Conservation (phyloP, 2,888 invertebrate genomes). For the Gari tellinella region DNA sequence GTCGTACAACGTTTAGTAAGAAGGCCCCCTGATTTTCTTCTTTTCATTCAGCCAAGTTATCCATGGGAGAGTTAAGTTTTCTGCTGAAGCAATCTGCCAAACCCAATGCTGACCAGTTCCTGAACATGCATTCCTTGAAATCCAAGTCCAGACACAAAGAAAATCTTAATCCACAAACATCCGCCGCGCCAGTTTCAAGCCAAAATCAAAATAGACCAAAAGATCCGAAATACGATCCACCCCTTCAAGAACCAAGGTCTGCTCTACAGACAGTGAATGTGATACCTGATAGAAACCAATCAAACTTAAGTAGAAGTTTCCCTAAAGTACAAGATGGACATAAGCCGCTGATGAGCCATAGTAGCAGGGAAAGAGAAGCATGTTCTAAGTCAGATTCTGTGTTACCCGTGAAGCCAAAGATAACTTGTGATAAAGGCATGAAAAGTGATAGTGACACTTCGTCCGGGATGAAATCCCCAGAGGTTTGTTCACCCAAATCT, state of each 20-base stretch:
- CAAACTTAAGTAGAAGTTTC: constrained; percentile 52
- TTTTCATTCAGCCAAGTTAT: constrained; percentile 53
- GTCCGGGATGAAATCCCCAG: constrained; percentile 1
- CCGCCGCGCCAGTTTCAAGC: too few species aligned
- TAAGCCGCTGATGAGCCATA: constrained; percentile 4
- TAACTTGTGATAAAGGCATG: not conserved
- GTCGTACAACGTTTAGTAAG: too few species aligned
- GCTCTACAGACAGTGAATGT: too few species aligned
- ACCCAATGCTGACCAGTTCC: constrained; percentile 3
- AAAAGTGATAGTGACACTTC: not conserved
- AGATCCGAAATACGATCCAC: too few species aligned
- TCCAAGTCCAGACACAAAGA: constrained; percentile 9
- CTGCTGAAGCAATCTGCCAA: constrained; percentile 26
- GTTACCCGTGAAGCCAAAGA: too few species aligned
- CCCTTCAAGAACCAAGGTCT: too few species aligned
- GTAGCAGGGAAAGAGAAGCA: not conserved
- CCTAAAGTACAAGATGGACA: constrained; percentile 30
- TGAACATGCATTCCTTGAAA: constrained; percentile 15
- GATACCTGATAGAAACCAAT: constrained; percentile 53
- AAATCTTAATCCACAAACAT: not conserved
- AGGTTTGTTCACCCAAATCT: not conserved
- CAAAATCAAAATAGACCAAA: too few species aligned
- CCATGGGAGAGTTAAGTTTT: constrained; percentile 51
- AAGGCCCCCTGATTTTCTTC: not conserved
- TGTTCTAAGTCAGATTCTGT: too few species aligned